Percentiles rank a stretch among this genome's conserved stretches.
Evolutionary conservation across 2,888 invertebrate species (phyloP).

Genomic region (Campopleginae sp.): DNA sequence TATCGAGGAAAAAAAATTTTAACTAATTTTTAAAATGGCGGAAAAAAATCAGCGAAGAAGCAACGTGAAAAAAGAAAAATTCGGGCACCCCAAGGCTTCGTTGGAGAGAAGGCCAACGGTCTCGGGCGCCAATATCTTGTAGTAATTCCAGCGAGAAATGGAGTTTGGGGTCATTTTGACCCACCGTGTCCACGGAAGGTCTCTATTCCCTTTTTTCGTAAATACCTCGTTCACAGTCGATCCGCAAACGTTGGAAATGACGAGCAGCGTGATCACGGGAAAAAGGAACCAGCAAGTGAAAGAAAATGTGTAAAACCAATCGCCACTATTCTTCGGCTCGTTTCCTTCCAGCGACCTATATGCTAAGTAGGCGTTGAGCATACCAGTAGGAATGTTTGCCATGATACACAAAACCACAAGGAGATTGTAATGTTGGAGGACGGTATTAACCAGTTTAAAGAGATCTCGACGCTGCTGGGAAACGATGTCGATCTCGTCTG

Average conservation of each 20-base stretch:
- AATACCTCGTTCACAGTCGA: constrained; percentile 18
- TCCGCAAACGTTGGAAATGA: constrained; percentile 23
- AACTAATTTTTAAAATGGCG: no score
- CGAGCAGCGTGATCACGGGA: neutral
- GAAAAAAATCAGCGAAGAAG: no score
- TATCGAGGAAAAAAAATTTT: no score
- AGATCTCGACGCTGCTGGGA: constrained; percentile 34
- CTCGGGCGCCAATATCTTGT: no score
- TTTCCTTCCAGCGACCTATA: neutral
- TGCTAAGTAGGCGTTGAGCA: neutral
- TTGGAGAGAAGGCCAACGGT: no score
- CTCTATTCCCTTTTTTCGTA: neutral
- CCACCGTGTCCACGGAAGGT: no score
- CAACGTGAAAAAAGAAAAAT: no score
- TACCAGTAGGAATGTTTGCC: neutral
- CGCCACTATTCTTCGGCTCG: neutral
- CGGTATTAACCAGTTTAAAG: constrained; percentile 12
- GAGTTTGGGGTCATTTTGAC: no score
- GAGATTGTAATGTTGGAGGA: constrained; percentile 16
- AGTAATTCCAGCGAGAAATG: no score
- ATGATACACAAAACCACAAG: constrained; percentile 16
- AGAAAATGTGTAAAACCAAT: neutral
- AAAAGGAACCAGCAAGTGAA: constrained; percentile 1
- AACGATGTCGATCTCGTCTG: constrained; percentile 23
- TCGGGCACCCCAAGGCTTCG: no score